A percentile compares a stretch with the other conserved stretches of the same genome.
Evolutionary conservation across 2,113 vertebrate genomes (phyloP).

Genomic region (Eurypyga helias): DNA sequence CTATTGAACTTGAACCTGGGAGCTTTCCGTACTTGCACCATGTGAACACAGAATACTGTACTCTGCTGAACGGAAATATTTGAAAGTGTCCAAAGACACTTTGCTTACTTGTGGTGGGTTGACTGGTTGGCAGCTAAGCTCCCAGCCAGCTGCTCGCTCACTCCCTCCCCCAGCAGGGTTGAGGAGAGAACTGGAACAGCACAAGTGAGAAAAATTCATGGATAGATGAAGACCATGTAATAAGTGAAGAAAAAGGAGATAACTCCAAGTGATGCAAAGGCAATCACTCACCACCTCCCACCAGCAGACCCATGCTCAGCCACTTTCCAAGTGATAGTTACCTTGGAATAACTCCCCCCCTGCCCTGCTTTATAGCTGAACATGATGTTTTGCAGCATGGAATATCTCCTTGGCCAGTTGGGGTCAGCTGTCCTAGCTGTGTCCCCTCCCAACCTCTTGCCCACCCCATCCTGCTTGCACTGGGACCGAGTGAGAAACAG

Average conservation of each 20-base stretch:
- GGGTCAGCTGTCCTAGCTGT: background rate
- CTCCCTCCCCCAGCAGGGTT: accelerated
- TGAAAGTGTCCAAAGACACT: background rate
- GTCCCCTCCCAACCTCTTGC: background rate
- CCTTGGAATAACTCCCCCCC: background rate
- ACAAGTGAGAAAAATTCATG: background rate
- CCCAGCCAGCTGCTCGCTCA: background rate
- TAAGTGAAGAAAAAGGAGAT: background rate
- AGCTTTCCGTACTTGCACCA: background rate
- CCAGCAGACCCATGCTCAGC: background rate
- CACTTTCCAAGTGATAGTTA: background rate
- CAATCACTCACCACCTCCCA: background rate
- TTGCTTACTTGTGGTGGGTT: background rate
- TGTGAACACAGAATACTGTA: background rate
- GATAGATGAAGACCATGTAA: background rate
- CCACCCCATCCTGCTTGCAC: background rate
- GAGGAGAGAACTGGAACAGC: background rate
- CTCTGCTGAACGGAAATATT: background rate
- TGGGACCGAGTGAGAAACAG: background rate
- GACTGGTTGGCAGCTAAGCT: background rate
- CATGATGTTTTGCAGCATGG: background rate
- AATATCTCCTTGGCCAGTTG: background rate
- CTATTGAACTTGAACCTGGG: background rate
- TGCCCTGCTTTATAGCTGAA: background rate
- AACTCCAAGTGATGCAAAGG: background rate